Evolutionary conservation across 2,797 vertebrate species (phyloP).

Genomic region (Eulemur mongoz): DNA sequence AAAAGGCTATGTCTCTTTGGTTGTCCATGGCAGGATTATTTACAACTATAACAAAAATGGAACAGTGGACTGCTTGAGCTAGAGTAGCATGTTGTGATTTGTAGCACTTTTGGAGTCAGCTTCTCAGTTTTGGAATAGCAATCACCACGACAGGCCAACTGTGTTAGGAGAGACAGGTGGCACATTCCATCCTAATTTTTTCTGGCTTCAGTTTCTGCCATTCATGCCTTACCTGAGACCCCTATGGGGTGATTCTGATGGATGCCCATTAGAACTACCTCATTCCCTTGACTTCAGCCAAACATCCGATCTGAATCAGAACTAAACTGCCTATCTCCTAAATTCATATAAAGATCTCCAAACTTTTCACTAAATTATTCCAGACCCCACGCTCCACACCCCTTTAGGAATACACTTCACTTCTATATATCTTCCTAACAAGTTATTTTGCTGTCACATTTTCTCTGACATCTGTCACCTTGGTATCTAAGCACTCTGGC

Average conservation of each 20-base stretch:
- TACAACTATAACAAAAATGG: not conserved
- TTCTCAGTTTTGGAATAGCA: conserved; percentile 40
- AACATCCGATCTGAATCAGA: not conserved
- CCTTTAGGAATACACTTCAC: conserved; percentile 17
- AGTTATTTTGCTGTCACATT: conserved; percentile 70
- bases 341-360: not conserved
- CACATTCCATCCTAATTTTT: conserved; percentile 27
- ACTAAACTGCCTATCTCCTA: not conserved
- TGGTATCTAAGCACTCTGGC: conserved; percentile 70
- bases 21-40: not conserved
- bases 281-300: not conserved
- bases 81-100: not conserved
- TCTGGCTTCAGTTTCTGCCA: conserved; percentile 8
- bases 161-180: conserved; percentile 14
- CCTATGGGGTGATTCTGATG: not conserved
- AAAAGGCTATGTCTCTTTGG: not conserved
- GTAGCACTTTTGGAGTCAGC: conserved; percentile 2
- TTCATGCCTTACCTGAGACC: not conserved
- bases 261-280: conserved; percentile 26
- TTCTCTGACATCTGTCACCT: conserved; percentile 71
- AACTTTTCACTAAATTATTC: conserved; percentile 8
- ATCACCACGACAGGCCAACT: not conserved
- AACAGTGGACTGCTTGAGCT: not conserved
- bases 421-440: conserved; percentile 63
- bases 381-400: not conserved